Evolutionary conservation across 2,797 vertebrate species (phyloP), one percentile per base, ranked within the genome.

Genomic region (Erpetoichthys calabaricus): DNA sequence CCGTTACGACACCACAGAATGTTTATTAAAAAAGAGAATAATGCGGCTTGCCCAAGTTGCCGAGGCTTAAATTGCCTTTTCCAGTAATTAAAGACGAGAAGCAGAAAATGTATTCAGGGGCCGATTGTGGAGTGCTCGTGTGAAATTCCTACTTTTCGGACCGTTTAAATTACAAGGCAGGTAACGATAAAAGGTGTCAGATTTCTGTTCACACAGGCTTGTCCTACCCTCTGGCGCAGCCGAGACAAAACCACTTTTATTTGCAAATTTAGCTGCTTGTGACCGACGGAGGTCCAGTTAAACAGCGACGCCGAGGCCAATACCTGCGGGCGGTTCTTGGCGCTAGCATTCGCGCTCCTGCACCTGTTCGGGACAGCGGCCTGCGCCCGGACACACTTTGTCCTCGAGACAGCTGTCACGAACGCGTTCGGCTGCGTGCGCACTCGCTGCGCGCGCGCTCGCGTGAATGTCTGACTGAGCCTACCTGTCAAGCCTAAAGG

Each of bases 171-270:
- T 73, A 75, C 68, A 60, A 47, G 59, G 53, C 56, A 72, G 67
- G 67, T 61, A 59, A 45, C 57, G 47, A 56, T 51, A 56, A 56
- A 58, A 57, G 47, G 64, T 62, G 57, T 75, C 63, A 43, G 53
- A 59, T 73, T 75, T 75, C 72, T 61, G 62, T 67, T 69, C 70
- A 63, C 72, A 65, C 53, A 58, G 56, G 50, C 57, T 45, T 46
- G 8, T 58, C 53, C 56, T 51, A 44, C 65, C n/a, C 41, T 47
- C 45, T 45, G 47, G 44, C 4, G 53, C 50, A 9, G n/a, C 64
- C 51, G 60, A 49, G 55, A 45, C 47, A 50, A 45, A 44, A 53
- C 56, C 59, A 43, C 51, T 41, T 53, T 9, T 9, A 41, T 41
- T 2, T 9, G 51, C 6, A 9, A 41, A 25, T 41, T 5, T 9